Base-by-base conservation (phyloP, 2,113 vertebrate genomes). In the Macrotis lagotis region DNA sequence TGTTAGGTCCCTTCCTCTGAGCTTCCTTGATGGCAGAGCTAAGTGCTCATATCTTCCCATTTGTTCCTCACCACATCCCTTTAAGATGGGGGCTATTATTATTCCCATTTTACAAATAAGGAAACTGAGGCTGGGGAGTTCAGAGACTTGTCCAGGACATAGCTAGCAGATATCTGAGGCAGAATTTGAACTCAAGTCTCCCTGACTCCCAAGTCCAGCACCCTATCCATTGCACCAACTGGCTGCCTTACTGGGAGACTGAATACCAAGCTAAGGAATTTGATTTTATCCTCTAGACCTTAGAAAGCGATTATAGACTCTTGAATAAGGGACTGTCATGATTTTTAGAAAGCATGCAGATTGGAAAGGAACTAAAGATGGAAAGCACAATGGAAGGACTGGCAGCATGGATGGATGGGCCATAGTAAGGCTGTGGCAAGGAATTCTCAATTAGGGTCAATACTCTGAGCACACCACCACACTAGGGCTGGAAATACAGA, bases 261-360 rank as follows among this genome's bases (percentile, higher is more conserved):
- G 50, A 51, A 93, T 90, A 92, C 37, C 49, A 95, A 94, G 91
- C 51, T 50, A 88, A 94, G 52, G 66, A 52, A 93, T 49, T 74
- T 93, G 37, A 91, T 47, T 90, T 92, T 88, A 31, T 31, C 53
- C 89, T 91, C 49, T 88, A 8, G 12, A 19, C 66, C 66, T 74
- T 74, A 44, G 4, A 55, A 47, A 91, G 14, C 25, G 94, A 26
- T 48, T 91, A 37, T 8, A 49, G 48, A 24, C 51, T 92, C 51
- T 66, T 96, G 47, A 49, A 37, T 19, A 48, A 26, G 16, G 3
- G 9, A n/a, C 16, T 93, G 50, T 37, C 55, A n/a, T 91, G n/a
- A 52, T 53, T 53, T 26, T 53, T 53, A 50, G 49, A 94, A 94
- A 94, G 37, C 74, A 3, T 37, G 31, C 31, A 31, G 31, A 66